Percentiles rank a stretch among this genome's conserved stretches.
phyloP scores from a whole-genome alignment of 2,113 vertebrate species.

The Gnathonemus longibarbis region DNA sequence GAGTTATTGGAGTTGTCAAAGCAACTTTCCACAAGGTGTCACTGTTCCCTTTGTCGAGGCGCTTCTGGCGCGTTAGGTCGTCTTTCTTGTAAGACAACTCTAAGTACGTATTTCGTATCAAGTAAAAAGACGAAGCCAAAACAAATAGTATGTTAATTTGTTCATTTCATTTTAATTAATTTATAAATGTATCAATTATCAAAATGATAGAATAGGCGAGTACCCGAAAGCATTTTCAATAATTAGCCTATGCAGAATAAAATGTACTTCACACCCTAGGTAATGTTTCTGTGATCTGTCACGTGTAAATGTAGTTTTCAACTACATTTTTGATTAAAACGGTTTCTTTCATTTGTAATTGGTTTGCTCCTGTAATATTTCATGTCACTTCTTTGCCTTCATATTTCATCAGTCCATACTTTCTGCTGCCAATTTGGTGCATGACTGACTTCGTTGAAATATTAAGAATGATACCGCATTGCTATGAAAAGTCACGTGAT shows the following conservation, averaged over 20 bases:
- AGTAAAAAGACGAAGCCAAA: background rate
- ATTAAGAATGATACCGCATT: background rate
- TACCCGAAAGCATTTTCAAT: background rate
- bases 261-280: background rate
- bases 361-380: background rate
- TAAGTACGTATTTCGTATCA: background rate
- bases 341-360: background rate
- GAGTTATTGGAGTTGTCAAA: background rate
- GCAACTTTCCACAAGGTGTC: background rate
- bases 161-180: background rate
- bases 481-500: background rate
- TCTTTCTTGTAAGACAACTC: conserved; percentile 9
- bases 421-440: background rate
- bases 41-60: background rate
- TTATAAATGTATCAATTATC: background rate
- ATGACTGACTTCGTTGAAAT: background rate
- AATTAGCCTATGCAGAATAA: background rate
- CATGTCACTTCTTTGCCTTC: background rate
- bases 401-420: background rate
- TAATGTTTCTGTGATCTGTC: background rate
- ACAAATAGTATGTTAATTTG: background rate
- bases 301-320: background rate
- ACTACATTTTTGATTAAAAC: background rate
- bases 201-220: background rate
- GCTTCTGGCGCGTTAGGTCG: background rate